Evolutionary conservation across 2,113 vertebrate species (phyloP).

Genomic region (Pterocles orientalis): DNA sequence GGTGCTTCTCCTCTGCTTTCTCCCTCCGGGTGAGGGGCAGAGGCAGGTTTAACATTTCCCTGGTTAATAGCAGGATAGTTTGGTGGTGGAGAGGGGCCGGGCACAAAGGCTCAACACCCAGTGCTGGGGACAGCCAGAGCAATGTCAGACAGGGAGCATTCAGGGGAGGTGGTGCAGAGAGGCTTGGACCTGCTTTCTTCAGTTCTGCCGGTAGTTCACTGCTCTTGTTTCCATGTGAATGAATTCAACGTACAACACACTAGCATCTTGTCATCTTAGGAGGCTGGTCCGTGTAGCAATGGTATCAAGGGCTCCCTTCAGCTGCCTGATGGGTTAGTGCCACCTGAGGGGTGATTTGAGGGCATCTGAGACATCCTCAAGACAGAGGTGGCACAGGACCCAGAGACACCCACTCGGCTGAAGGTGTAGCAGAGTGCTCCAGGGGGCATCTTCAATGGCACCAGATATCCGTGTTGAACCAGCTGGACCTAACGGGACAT

Average conservation of each 20-base stretch:
- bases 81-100: not conserved
- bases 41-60: not conserved
- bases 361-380: not conserved
- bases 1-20: not conserved
- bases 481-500: not conserved
- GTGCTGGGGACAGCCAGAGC: not conserved
- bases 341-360: not conserved
- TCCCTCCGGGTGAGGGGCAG: not conserved
- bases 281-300: rapidly evolving
- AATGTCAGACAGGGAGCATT: not conserved
- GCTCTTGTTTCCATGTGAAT: rapidly evolving
- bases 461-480: not conserved
- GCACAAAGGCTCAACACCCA: not conserved
- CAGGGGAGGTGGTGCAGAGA: not conserved
- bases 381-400: not conserved
- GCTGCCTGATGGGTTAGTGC: not conserved
- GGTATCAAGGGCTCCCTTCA: not conserved
- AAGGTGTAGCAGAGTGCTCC: rapidly evolving
- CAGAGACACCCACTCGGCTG: not conserved
- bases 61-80: not conserved
- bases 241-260: rapidly evolving
- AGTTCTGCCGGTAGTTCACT: not conserved
- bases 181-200: not conserved
- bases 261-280: not conserved
- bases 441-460: not conserved